Evolutionary conservation across 2,888 invertebrate genomes (phyloP).

Genomic region (Bugulina stolonifera): DNA sequence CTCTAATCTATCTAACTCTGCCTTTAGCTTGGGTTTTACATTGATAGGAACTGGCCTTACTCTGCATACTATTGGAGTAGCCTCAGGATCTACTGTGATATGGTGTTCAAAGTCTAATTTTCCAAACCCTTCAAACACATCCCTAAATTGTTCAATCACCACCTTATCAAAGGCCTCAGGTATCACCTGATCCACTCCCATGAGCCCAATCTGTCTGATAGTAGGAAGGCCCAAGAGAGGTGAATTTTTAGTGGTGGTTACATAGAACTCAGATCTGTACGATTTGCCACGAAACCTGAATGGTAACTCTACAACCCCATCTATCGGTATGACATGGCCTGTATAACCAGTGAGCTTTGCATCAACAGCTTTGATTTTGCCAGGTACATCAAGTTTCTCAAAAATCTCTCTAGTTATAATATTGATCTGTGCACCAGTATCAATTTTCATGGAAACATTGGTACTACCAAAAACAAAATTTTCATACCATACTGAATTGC

Average conservation of each 20-base stretch:
- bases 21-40: neutral
- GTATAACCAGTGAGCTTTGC: neutral
- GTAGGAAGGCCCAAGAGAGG: neutral
- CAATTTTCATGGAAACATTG: neutral
- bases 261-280: neutral
- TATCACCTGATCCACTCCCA: neutral
- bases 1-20: neutral
- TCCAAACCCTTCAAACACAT: conserved; percentile 12
- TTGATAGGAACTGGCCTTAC: neutral
- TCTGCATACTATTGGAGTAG: neutral
- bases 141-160: neutral
- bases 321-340: neutral
- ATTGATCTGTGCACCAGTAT: conserved; percentile 9
- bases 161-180: neutral
- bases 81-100: neutral
- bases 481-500: conserved; percentile 11
- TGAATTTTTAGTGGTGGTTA: neutral
- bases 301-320: neutral
- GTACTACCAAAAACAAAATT: neutral
- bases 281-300: neutral
- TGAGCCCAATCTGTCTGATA: neutral
- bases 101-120: neutral
- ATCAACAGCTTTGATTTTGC: neutral
- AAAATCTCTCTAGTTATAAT: neutral
- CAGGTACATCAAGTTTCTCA: neutral